These are phyloP conservation scores for Megaustenia siamemsis DNA, from an alignment of 2,888 invertebrate species.

Conservation along the genomic window DNA sequence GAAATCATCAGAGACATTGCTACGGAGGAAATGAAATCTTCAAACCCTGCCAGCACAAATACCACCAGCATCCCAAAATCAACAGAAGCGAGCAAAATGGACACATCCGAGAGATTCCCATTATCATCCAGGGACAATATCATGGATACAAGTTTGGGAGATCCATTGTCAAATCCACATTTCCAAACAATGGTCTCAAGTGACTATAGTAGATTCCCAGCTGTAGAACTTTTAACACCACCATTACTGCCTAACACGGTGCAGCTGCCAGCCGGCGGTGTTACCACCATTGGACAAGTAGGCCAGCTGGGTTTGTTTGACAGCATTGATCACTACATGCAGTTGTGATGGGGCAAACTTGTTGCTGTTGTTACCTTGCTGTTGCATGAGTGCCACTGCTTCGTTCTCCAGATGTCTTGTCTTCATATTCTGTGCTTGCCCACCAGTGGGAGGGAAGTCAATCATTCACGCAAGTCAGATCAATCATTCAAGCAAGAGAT, in stretches of 20 bases:
- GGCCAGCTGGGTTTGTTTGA: conserved; percentile 34
- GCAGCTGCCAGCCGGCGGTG: background rate
- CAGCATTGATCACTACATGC: conserved; percentile 49
- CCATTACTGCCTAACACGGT: background rate
- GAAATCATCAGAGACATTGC: conserved; percentile 38
- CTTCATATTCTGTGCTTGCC: background rate
- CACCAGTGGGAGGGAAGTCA: too few relatives aligned
- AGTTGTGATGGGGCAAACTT: conserved; percentile 48
- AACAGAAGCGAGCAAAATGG: background rate
- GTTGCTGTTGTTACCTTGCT: background rate
- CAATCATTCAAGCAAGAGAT: too few relatives aligned
- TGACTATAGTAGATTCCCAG: background rate
- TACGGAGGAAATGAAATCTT: conserved; percentile 6
- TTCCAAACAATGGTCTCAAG: background rate
- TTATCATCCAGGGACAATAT: conserved; percentile 26
- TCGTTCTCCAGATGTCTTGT: background rate
- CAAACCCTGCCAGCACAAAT: background rate
- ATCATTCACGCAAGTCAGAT: too few relatives aligned
- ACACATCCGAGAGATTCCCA: background rate
- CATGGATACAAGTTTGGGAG: conserved; percentile 16
- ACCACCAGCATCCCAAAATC: background rate
- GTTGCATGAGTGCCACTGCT: background rate
- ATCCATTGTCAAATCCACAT: background rate
- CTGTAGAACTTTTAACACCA: background rate
- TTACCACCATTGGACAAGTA: too few relatives aligned